Evolutionary conservation across 92 coral and sea anemone species (phyloP).

Genomic region (Porites evermanni): DNA sequence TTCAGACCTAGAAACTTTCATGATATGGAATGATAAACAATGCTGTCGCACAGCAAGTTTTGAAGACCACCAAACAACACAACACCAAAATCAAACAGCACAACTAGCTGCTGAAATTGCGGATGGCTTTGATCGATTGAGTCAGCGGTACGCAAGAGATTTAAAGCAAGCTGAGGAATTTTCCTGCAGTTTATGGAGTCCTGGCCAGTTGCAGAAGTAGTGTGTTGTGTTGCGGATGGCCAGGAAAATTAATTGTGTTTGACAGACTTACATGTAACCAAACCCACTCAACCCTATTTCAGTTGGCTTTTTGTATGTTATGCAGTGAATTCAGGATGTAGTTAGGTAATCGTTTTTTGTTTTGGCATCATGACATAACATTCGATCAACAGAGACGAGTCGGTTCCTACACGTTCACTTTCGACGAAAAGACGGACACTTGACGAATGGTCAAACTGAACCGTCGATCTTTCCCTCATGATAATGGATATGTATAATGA

Average conservation of each 20-base stretch:
- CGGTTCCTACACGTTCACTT: no score
- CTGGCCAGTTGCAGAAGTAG: background rate
- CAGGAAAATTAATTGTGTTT: background rate
- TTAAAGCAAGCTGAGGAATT: conserved; percentile 86
- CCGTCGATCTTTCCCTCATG: no score
- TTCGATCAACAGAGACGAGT: no score
- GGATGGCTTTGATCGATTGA: conserved; percentile 81
- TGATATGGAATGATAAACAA: conserved; percentile 59
- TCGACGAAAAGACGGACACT: no score
- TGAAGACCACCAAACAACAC: conserved; percentile 17
- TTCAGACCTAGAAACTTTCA: conserved; percentile 76
- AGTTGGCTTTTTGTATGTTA: no score
- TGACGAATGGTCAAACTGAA: no score
- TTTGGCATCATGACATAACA: no score
- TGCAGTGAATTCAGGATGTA: no score
- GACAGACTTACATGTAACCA: background rate
- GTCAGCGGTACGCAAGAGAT: conserved; percentile 76
- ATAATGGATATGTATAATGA: no score
- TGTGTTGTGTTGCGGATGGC: background rate
- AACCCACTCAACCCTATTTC: no score
- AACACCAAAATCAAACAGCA: conserved; percentile 63
- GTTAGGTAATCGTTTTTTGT: no score
- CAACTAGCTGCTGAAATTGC: conserved; percentile 90
- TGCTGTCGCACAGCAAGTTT: background rate
- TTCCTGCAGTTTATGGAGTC: conserved; percentile 18